phyloP scores from a whole-genome alignment of 1,140 invertebrate species.

The Trichonephila clavipes region DNA sequence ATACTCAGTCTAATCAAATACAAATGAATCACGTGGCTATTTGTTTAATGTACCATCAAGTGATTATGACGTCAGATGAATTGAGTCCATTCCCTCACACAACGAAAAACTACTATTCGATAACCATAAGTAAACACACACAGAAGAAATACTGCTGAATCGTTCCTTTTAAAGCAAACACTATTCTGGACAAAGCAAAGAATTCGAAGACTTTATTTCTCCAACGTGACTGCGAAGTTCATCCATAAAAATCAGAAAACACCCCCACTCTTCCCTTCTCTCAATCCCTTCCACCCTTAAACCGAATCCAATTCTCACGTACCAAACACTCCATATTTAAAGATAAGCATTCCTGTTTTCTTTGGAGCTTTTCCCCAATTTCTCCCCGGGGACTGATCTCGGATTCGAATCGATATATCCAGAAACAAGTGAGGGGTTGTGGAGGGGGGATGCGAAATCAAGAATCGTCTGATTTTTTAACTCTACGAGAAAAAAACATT shows the following conservation, averaged over 20 bases:
- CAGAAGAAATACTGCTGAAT: neutral
- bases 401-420: neutral
- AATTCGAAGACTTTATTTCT: neutral
- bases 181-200: neutral
- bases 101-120: too few species aligned
- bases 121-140: too few species aligned
- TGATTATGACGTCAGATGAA: too few species aligned
- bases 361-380: neutral
- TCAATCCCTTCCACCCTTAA: neutral
- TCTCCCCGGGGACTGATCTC: neutral
- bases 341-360: neutral
- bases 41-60: too few species aligned
- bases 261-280: neutral
- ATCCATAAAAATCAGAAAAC: constrained; percentile 10
- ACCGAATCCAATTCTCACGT: constrained; percentile 9
- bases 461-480: constrained; percentile 5
- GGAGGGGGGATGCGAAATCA: neutral
- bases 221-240: neutral
- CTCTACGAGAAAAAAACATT: neutral
- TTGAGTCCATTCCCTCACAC: too few species aligned
- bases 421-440: neutral
- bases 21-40: too few species aligned
- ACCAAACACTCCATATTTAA: constrained; percentile 17
- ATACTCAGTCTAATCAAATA: too few species aligned
- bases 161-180: neutral